Conservation (phyloP, 2,797 vertebrate genomes). For the Betta splendens region DNA sequence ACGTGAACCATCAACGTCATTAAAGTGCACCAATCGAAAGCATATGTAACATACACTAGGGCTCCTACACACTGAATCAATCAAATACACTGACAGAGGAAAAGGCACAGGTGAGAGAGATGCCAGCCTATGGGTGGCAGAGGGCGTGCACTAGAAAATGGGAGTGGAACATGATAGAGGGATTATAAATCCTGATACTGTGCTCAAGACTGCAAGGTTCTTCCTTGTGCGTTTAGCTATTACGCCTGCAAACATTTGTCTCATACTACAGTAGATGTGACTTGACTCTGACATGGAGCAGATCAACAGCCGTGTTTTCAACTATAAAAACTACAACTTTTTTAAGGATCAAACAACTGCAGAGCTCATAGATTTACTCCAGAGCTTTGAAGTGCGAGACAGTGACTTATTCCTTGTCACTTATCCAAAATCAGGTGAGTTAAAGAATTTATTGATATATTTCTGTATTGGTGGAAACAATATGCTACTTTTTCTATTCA, state of each 20-base stretch:
- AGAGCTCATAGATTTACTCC: constrained; percentile 73
- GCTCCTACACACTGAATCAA: too few relatives aligned
- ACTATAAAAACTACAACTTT: constrained; percentile 68
- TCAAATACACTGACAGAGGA: too few relatives aligned
- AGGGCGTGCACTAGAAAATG: too few relatives aligned
- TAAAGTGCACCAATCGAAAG: too few relatives aligned
- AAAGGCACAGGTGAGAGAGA: too few relatives aligned
- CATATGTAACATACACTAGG: too few relatives aligned
- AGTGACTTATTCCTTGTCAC: constrained; percentile 72
- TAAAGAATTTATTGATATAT: background rate
- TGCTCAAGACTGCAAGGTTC: too few relatives aligned
- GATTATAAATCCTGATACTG: too few relatives aligned
- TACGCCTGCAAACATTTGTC: background rate
- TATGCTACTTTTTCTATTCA: background rate
- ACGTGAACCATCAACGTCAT: too few relatives aligned
- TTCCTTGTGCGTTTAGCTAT: too few relatives aligned
- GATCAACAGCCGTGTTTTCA: constrained; percentile 42
- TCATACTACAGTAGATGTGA: background rate
- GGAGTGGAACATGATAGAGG: too few relatives aligned
- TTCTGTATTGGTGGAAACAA: background rate
- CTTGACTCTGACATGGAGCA: constrained; percentile 59
- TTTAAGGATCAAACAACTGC: background rate
- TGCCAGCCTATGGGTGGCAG: too few relatives aligned
- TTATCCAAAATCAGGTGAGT: constrained; percentile 75
- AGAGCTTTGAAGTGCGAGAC: constrained; percentile 67